Evolutionary conservation across 2,888 invertebrate species (phyloP).

Genomic region (Atrina japonica): DNA sequence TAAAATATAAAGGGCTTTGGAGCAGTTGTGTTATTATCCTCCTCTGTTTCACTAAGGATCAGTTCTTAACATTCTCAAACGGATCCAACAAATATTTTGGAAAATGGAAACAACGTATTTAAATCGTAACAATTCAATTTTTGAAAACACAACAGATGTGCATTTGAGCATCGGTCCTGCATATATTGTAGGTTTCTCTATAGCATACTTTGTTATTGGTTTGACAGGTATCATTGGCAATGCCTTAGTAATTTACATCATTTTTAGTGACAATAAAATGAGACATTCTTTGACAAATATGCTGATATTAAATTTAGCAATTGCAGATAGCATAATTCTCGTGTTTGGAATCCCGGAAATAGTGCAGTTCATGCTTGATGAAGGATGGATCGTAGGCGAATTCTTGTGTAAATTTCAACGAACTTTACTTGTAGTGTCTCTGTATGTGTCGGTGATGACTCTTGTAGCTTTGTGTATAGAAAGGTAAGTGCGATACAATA

Average conservation of each 20-base stretch:
- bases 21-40: no score
- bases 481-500: slow-evolving; percentile 61
- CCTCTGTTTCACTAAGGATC: no score
- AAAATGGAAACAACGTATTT: no score
- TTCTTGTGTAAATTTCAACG: slow-evolving; percentile 79
- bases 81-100: no score
- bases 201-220: slow-evolving; percentile 76
- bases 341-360: slow-evolving; percentile 80
- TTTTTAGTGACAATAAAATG: slow-evolving; percentile 77
- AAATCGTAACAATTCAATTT: no score
- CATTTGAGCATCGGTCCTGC: slow-evolving; percentile 75
- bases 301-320: slow-evolving; percentile 78
- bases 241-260: slow-evolving; percentile 76
- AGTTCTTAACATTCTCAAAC: no score
- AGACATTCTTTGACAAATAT: slow-evolving; percentile 78
- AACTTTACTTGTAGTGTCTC: slow-evolving; percentile 79
- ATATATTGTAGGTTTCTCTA: slow-evolving; percentile 73
- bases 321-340: slow-evolving; percentile 78
- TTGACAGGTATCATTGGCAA: slow-evolving; percentile 79
- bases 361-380: slow-evolving; percentile 76
- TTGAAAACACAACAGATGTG: background rate
- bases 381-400: slow-evolving; percentile 52
- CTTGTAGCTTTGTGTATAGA: slow-evolving; percentile 82
- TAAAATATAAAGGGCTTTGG: no score
- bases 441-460: slow-evolving; percentile 82